These are phyloP conservation scores for Charanyca ferruginea DNA, from an alignment of 2,888 invertebrate genomes.

Conservation along the genomic window DNA sequence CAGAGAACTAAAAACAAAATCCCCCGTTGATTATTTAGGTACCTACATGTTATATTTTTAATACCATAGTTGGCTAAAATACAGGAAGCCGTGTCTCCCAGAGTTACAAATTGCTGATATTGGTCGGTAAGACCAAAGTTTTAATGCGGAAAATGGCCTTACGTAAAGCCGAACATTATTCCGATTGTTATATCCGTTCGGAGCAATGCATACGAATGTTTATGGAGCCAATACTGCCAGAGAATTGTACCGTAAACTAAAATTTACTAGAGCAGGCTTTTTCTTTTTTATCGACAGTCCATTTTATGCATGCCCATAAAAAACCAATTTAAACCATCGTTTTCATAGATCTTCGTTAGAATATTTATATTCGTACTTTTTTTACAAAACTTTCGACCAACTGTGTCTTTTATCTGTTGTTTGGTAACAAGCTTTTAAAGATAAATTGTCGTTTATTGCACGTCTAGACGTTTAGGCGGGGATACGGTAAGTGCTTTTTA, in stretches of 20 bases:
- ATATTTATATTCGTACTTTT: constrained; percentile 55
- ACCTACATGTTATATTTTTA: no score
- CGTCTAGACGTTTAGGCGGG: constrained; percentile 22
- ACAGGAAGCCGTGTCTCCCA: constrained; percentile 46
- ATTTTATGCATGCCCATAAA: constrained; percentile 75
- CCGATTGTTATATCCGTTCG: constrained; percentile 76
- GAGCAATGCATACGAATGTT: constrained; percentile 80
- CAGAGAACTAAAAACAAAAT: no score
- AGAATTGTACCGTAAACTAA: constrained; percentile 80
- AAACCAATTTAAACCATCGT: constrained; percentile 70
- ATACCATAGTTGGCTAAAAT: constrained; percentile 28
- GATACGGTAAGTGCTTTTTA: constrained; percentile 13
- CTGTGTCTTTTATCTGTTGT: constrained; percentile 19
- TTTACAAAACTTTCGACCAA: constrained; percentile 15
- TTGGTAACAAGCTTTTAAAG: constrained; percentile 18
- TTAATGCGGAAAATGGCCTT: constrained; percentile 73
- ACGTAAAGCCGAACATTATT: constrained; percentile 73
- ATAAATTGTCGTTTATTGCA: constrained; percentile 31
- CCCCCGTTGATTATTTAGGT: no score
- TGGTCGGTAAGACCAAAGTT: constrained; percentile 70
- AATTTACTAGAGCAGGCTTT: constrained; percentile 80
- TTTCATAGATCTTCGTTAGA: constrained; percentile 61
- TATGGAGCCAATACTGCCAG: constrained; percentile 79
- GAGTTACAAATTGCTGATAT: constrained; percentile 71
- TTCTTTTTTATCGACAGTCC: constrained; percentile 76